Conservation (phyloP, 2,113 vertebrate genomes). For the Macaca mulatta region DNA sequence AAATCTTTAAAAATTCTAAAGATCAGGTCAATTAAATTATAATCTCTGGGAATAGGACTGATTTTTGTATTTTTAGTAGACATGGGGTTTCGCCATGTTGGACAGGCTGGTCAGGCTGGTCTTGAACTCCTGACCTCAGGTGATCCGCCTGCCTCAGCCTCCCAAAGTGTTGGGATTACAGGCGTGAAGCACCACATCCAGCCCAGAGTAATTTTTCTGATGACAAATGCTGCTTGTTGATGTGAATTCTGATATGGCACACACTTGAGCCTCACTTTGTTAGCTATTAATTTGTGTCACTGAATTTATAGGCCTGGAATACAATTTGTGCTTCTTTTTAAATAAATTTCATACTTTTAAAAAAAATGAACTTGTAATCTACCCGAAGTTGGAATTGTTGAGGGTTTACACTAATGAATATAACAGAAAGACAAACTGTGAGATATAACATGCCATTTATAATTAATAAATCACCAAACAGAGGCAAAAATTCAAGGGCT, state of each 20-base stretch:
- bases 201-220: neutral
- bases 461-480: neutral
- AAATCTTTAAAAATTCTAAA: neutral
- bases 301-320: neutral
- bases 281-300: neutral
- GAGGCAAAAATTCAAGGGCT: constrained; percentile 42
- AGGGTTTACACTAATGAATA: neutral
- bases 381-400: constrained; percentile 2
- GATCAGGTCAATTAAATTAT: neutral
- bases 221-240: neutral
- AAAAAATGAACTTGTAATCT: neutral
- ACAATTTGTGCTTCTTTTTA: constrained; percentile 13
- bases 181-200: no score
- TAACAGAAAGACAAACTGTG: constrained; percentile 2
- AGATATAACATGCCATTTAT: neutral
- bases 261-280: neutral
- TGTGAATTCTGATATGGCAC: neutral
- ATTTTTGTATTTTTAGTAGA: no score
- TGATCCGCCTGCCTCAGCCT: no score
- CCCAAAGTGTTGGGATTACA: no score
- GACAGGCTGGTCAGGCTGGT: no score
- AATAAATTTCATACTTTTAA: neutral
- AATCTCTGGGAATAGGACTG: neutral
- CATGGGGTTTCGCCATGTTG: no score
- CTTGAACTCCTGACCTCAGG: no score